Conservation (phyloP, 1,140 invertebrate genomes). For the Diplogasteroides magnus region DNA sequence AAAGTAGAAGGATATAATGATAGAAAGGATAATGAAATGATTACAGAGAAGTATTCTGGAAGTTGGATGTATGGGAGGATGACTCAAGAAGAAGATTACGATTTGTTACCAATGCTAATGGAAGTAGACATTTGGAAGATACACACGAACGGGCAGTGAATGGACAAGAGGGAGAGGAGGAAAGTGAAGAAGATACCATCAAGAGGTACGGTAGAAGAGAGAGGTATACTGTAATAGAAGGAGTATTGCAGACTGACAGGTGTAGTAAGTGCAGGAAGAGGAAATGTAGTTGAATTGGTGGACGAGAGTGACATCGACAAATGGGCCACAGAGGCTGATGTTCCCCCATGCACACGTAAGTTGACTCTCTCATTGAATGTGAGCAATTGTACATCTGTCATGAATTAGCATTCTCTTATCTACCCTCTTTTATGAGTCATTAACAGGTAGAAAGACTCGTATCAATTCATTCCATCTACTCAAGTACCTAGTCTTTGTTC, state of each 20-base stretch:
- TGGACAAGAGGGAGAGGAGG: slow-evolving; percentile 18
- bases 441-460: no score
- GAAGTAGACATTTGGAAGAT: slow-evolving; percentile 72
- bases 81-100: slow-evolving; percentile 82
- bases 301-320: slow-evolving; percentile 53
- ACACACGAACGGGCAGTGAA: no score
- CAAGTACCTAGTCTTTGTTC: no score
- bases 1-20: no score
- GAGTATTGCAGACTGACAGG: slow-evolving; percentile 25
- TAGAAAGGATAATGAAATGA: slow-evolving; percentile 2
- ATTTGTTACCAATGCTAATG: slow-evolving; percentile 87
- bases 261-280: slow-evolving; percentile 3
- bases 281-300: slow-evolving; percentile 37
- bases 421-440: no score
- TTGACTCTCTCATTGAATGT: slow-evolving; percentile 6
- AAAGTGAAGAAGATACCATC: slow-evolving; percentile 23
- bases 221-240: no score
- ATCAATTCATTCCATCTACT: no score
- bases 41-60: slow-evolving; percentile 71
- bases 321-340: slow-evolving; percentile 43
- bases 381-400: no score
- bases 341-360: slow-evolving; percentile 23
- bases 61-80: slow-evolving; percentile 97
- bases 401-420: no score
- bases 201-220: no score